Evolutionary conservation across 2,797 vertebrate genomes (phyloP).

Genomic region (Enteromius treurensis): DNA sequence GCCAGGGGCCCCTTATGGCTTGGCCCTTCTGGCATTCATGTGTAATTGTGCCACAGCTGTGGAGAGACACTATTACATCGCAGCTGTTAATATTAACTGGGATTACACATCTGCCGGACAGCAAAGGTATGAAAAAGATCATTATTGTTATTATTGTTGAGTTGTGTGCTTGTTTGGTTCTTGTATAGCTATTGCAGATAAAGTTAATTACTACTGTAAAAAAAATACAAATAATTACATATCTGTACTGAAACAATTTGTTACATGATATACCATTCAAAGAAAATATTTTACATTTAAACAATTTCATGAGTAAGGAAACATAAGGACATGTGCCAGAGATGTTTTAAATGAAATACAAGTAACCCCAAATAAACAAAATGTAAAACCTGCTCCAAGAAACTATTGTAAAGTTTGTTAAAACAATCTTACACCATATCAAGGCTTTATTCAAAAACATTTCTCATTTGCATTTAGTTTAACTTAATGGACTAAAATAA

Average conservation of each 20-base stretch:
- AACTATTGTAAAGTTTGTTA: neutral
- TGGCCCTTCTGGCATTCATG: conserved; percentile 65
- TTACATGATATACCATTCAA: neutral
- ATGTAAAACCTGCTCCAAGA: neutral
- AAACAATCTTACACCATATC: neutral
- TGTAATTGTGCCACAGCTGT: conserved; percentile 52
- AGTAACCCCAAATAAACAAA: neutral
- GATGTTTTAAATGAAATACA: neutral
- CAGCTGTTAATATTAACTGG: conserved; percentile 80
- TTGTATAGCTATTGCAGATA: neutral
- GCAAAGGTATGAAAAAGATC: conserved; percentile 64
- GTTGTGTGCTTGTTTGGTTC: neutral
- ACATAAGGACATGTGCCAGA: neutral
- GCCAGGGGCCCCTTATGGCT: conserved; percentile 55
- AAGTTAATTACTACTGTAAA: neutral
- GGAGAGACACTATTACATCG: conserved; percentile 79
- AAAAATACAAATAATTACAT: neutral
- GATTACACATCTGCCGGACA: conserved; percentile 69
- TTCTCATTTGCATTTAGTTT: neutral
- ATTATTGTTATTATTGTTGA: neutral
- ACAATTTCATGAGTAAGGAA: neutral
- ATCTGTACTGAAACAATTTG: neutral
- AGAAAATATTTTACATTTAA: neutral
- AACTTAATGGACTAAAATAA: neutral
- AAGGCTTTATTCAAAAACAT: neutral